These are phyloP conservation scores for Chaetodon auriga DNA, from an alignment of 2,113 vertebrate genomes.

Conservation along the genomic window DNA sequence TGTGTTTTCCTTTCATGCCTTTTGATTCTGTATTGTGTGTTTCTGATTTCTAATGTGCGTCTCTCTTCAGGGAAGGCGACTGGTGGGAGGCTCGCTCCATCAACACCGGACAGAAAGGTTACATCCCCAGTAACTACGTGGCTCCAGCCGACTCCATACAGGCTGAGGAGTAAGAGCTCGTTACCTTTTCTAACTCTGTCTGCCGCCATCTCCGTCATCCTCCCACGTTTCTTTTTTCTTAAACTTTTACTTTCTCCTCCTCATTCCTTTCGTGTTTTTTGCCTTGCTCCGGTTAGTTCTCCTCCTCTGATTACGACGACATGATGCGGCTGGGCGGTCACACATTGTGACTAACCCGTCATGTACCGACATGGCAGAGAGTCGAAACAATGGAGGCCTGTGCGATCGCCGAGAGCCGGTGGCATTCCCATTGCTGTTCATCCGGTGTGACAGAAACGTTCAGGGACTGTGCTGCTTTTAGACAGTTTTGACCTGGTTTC, in stretches of 20 bases:
- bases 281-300: constrained; percentile 3
- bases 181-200: not conserved
- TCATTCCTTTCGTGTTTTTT: constrained; percentile 2
- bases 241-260: not conserved
- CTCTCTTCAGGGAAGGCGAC: constrained; percentile 81
- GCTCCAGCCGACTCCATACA: constrained; percentile 99
- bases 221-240: not conserved
- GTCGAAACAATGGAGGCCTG: constrained; percentile 42
- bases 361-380: not conserved
- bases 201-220: not conserved
- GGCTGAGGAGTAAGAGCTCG: constrained; percentile 94
- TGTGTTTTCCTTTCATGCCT: constrained; percentile 4
- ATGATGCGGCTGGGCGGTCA: not conserved
- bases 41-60: not conserved
- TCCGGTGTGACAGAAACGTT: constrained; percentile 46
- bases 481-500: constrained; percentile 24
- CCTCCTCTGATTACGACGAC: constrained; percentile 16
- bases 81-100: constrained; percentile 99
- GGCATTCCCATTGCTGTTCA: constrained; percentile 34
- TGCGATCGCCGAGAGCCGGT: constrained; percentile 1
- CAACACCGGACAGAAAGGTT: constrained; percentile 97
- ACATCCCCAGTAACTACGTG: constrained; percentile 99
- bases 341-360: constrained; percentile 20
- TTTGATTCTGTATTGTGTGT: not conserved
- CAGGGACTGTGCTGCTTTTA: constrained; percentile 3